Conservation (phyloP, 1,140 invertebrate genomes). For the Eupristina koningsbergeri region DNA sequence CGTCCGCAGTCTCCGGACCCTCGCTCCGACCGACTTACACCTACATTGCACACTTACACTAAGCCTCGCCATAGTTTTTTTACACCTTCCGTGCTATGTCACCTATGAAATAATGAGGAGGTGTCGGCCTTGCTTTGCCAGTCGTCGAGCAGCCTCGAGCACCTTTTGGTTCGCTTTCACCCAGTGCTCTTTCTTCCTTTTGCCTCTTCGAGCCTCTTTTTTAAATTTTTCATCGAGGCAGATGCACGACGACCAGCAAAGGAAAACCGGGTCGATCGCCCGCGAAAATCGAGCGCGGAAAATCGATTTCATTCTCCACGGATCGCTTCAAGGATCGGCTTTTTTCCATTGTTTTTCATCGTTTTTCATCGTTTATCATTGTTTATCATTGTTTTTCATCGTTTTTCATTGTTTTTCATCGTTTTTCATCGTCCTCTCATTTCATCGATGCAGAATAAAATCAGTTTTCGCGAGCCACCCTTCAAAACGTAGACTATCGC, state of each 20-base stretch:
- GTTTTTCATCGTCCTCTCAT: background rate
- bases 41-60: no score
- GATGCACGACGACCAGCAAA: background rate
- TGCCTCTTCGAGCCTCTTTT: no score
- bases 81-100: background rate
- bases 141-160: background rate
- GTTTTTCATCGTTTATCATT: no score
- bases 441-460: background rate
- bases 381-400: no score
- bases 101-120: background rate
- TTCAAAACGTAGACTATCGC: background rate
- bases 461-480: conserved; percentile 12
- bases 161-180: background rate
- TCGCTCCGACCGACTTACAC: no score
- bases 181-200: background rate
- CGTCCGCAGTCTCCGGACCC: background rate
- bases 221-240: background rate
- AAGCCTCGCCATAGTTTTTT: background rate
- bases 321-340: no score
- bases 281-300: conserved; percentile 21
- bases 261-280: background rate
- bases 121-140: background rate
- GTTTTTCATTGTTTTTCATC: no score
- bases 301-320: no score
- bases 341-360: no score